Conservation (phyloP, 2,113 vertebrate species). For the Leptodactylus fuscus region DNA sequence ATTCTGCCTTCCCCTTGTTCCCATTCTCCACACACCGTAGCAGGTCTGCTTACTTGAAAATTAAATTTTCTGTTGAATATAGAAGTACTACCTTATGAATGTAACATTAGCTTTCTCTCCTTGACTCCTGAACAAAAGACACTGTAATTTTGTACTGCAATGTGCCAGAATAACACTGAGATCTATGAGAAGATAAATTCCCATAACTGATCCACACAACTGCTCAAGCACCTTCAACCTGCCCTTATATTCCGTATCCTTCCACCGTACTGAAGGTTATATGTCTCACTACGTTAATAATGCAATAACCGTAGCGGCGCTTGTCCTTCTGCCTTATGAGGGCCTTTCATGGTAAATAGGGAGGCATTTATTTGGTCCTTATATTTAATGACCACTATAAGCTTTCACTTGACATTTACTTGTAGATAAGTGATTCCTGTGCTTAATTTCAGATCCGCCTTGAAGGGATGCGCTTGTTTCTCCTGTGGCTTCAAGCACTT, state of each 20-base stretch:
- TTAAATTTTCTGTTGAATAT: too few species aligned
- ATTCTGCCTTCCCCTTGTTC: not conserved
- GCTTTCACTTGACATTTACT: not conserved
- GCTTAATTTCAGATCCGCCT: constrained; percentile 85
- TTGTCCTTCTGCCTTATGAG: not conserved
- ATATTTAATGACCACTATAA: not conserved
- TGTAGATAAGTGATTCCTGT: constrained; percentile 24
- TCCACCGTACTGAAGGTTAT: not conserved
- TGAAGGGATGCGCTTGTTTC: constrained; percentile 94
- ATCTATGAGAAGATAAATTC: too few species aligned
- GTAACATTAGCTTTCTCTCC: too few species aligned
- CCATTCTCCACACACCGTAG: too few species aligned
- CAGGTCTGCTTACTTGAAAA: too few species aligned
- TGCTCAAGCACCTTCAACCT: too few species aligned
- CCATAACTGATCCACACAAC: too few species aligned
- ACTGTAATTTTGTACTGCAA: too few species aligned
- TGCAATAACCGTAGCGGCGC: not conserved
- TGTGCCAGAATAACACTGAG: too few species aligned
- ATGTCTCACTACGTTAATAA: not conserved
- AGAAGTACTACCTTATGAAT: too few species aligned
- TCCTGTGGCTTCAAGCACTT: constrained; percentile 97
- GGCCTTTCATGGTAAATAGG: too few species aligned
- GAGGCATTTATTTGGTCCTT: not conserved
- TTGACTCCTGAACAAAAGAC: too few species aligned
- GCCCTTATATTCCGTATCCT: not conserved